phyloP scores from a whole-genome alignment of 2,797 vertebrate species.

The Chanos chanos region DNA sequence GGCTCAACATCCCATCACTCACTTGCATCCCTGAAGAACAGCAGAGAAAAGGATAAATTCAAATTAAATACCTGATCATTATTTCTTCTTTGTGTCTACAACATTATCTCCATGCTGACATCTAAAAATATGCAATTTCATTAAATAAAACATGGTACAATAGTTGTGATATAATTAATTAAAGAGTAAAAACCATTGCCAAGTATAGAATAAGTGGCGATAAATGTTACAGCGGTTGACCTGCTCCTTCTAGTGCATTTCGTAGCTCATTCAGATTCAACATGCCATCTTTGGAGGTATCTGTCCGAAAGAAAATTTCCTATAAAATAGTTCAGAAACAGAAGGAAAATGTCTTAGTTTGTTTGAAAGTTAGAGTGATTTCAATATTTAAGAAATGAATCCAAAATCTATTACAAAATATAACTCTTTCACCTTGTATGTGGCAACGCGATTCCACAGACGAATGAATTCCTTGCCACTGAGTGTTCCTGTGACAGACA shows the following conservation, averaged over 20 bases:
- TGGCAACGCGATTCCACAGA: slow-evolving; percentile 53
- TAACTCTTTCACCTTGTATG: slow-evolving; percentile 51
- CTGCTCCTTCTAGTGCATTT: slow-evolving; percentile 40
- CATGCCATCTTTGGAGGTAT: slow-evolving; percentile 53
- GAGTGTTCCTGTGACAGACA: slow-evolving; percentile 59
- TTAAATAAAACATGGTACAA: no score
- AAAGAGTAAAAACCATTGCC: no score
- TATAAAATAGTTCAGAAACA: slow-evolving; percentile 37
- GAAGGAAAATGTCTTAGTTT: not conserved
- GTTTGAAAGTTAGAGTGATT: no score
- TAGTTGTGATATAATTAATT: no score
- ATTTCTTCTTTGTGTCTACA: no score
- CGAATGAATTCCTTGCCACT: slow-evolving; percentile 51
- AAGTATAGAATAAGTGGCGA: no score
- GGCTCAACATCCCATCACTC: slow-evolving; percentile 55
- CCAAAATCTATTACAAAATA: not conserved
- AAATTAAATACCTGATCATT: no score
- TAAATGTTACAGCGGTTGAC: no score
- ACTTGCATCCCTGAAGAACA: slow-evolving; percentile 46
- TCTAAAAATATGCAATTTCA: no score
- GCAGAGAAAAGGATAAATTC: no score
- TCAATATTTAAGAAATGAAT: not conserved
- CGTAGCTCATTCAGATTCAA: slow-evolving; percentile 55
- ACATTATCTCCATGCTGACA: no score
- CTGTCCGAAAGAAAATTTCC: slow-evolving; percentile 58